phyloP scores from a whole-genome alignment of 2,113 vertebrate genomes.

The Sterrhoptilus dennistouni region DNA sequence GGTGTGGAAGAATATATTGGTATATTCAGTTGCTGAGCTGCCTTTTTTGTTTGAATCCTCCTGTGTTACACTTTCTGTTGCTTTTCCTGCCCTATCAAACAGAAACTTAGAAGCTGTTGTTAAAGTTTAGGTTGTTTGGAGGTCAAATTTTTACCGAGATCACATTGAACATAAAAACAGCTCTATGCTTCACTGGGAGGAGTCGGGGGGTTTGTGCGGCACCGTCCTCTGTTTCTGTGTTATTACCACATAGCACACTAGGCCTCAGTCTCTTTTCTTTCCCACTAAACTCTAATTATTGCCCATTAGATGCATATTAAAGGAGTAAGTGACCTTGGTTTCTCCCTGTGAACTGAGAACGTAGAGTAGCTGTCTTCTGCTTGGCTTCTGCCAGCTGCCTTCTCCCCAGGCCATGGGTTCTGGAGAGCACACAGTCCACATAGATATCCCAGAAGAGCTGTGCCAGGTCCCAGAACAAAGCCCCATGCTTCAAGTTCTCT shows the following conservation, averaged over 20 bases:
- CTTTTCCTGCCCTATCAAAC: background rate
- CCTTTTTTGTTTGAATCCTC: background rate
- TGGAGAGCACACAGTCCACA: slow-evolving; percentile 90
- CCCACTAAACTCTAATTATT: background rate
- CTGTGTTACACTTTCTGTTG: background rate
- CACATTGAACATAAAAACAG: background rate
- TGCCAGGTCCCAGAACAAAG: slow-evolving; percentile 93
- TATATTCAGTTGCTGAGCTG: background rate
- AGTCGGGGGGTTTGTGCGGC: background rate
- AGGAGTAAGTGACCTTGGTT: slow-evolving; percentile 65
- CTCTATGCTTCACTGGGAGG: background rate
- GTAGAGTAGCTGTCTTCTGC: slow-evolving; percentile 58
- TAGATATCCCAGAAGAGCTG: slow-evolving; percentile 96
- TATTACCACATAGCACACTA: background rate
- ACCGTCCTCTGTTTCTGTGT: background rate
- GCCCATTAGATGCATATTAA: background rate
- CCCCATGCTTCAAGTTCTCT: slow-evolving; percentile 85
- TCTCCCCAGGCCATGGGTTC: slow-evolving; percentile 90
- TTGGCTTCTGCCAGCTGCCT: slow-evolving; percentile 70
- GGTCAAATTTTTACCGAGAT: background rate
- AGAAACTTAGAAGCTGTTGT: background rate
- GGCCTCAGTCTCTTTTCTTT: background rate
- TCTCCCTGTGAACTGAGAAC: slow-evolving; percentile 61
- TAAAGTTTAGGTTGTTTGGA: background rate
- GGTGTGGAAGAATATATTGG: background rate